Evolutionary conservation across 2,888 invertebrate genomes (phyloP).

Genomic region (Punctoribates punctum): DNA sequence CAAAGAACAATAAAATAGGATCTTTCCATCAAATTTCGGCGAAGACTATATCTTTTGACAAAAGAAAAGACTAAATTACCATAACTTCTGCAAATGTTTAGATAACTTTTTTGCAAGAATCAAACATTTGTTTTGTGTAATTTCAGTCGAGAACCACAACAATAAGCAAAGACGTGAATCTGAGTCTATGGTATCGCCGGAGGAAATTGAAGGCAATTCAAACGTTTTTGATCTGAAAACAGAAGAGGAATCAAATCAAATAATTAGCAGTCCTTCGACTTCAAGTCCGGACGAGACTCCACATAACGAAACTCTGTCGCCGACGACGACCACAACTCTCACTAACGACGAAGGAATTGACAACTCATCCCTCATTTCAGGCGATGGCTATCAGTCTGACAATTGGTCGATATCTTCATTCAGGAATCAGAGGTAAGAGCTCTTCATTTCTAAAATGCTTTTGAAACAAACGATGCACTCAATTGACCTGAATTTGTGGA

Average conservation of each 20-base stretch:
- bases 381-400: conserved; percentile 31
- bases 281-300: conserved; percentile 19
- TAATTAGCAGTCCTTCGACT: conserved; percentile 2
- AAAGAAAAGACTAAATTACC: no score
- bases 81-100: not conserved
- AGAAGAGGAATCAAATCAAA: not conserved
- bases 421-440: conserved; percentile 21
- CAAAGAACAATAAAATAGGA: no score
- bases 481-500: not conserved
- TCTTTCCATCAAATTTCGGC: no score
- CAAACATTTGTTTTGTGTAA: no score
- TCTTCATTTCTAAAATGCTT: not conserved
- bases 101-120: not conserved
- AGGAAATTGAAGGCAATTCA: not conserved
- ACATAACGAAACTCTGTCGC: not conserved
- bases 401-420: conserved; percentile 22
- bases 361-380: conserved; percentile 16
- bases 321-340: not conserved
- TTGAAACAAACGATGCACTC: not conserved
- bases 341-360: conserved; percentile 27
- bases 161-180: conserved; percentile 7
- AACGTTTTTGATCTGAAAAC: not conserved
- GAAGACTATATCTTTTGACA: no score
- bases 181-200: not conserved
- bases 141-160: conserved; percentile 4